These are phyloP conservation scores for Misgurnus mizolepis DNA, from an alignment of 2,113 vertebrate species.

Conservation along the genomic window DNA sequence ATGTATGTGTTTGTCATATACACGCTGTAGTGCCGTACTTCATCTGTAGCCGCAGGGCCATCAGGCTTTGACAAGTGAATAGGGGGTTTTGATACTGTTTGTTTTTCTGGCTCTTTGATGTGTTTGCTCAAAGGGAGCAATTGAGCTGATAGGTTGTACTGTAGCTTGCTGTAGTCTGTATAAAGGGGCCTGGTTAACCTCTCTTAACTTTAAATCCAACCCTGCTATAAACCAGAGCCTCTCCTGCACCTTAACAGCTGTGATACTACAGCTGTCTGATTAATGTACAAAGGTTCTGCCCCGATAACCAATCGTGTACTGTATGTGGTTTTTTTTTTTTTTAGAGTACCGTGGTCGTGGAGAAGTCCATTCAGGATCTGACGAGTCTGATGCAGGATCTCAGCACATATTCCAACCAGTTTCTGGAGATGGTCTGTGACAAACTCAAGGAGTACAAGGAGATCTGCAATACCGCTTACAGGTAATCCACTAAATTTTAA, in stretches of 20 bases:
- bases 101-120: constrained; percentile 26
- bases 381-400: constrained; percentile 95
- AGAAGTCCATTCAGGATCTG: constrained; percentile 96
- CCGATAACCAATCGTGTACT: background rate
- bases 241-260: constrained; percentile 7
- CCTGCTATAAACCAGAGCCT: constrained; percentile 2
- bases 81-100: constrained; percentile 44
- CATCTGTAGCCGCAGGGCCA: constrained; percentile 52
- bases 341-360: constrained; percentile 95
- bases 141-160: constrained; percentile 32
- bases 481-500: constrained; percentile 69
- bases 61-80: constrained; percentile 54
- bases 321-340: constrained; percentile 33
- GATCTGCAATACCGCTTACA: constrained; percentile 90
- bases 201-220: constrained; percentile 11
- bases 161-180: constrained; percentile 7
- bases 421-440: constrained; percentile 97
- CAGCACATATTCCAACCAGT: constrained; percentile 96
- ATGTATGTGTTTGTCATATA: constrained; percentile 20
- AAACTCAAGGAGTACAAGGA: constrained; percentile 98
- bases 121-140: constrained; percentile 35
- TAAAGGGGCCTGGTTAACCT: background rate
- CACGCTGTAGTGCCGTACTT: background rate
- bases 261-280: constrained; percentile 11
- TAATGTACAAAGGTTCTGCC: constrained; percentile 12